phyloP scores from a whole-genome alignment of 2,888 invertebrate genomes.

The Orgyia antiqua region DNA sequence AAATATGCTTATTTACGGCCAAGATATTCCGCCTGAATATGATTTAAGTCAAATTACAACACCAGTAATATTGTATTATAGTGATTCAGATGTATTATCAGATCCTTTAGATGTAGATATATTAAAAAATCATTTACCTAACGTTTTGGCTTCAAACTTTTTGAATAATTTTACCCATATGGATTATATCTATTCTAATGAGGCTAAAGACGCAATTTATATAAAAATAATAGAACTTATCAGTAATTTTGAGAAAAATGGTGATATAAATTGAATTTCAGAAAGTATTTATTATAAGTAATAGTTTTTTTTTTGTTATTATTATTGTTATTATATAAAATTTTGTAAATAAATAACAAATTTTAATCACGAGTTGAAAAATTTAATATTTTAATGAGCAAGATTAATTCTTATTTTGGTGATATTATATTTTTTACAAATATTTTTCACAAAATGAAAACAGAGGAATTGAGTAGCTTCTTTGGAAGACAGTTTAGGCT shows the following conservation, averaged over 20 bases:
- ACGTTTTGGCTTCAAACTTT: slow-evolving; percentile 62
- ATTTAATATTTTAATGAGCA: too few species aligned
- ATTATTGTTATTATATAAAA: too few species aligned
- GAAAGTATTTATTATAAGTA: too few species aligned
- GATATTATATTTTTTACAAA: too few species aligned
- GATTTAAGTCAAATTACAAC: slow-evolving; percentile 36
- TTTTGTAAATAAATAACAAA: too few species aligned
- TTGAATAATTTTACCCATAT: slow-evolving; percentile 80
- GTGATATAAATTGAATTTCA: too few species aligned
- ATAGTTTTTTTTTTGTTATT: too few species aligned
- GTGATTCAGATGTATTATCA: slow-evolving; percentile 65
- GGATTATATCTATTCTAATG: slow-evolving; percentile 81
- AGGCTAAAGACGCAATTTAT: slow-evolving; percentile 75
- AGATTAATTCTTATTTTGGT: too few species aligned
- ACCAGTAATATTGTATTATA: slow-evolving; percentile 50
- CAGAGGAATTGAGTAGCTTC: too few species aligned
- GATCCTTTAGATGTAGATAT: slow-evolving; percentile 65
- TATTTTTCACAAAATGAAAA: too few species aligned
- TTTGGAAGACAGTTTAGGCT: too few species aligned
- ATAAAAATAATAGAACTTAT: slow-evolving; percentile 46
- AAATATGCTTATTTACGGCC: slow-evolving; percentile 63
- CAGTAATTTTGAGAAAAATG: slow-evolving; percentile 14
- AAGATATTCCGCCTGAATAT: slow-evolving; percentile 47
- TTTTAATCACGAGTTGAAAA: too few species aligned
- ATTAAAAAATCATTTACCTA: slow-evolving; percentile 58